A percentile compares a stretch with the other conserved stretches of the same genome.
Evolutionary conservation across 2,113 vertebrate genomes (phyloP).

Genomic region (Montifringilla adamsi): DNA sequence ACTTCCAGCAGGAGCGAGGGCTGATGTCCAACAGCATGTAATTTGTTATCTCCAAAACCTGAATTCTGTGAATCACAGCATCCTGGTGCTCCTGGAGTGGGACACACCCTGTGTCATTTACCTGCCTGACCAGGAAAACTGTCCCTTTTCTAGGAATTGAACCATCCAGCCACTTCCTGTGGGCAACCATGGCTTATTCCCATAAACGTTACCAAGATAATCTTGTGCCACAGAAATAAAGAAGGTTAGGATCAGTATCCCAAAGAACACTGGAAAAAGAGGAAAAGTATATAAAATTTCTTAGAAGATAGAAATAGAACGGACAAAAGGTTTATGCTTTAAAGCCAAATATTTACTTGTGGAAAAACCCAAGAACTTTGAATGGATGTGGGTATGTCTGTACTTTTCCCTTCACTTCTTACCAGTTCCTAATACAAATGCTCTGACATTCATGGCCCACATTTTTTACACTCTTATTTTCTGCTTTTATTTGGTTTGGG

Average conservation of each 20-base stretch:
- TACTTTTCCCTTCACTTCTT: not conserved
- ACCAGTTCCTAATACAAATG: not conserved
- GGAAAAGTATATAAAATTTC: not conserved
- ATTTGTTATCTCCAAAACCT: not conserved
- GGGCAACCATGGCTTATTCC: not conserved
- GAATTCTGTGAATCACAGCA: not conserved
- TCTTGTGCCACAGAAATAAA: not conserved
- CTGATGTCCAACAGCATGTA: not conserved
- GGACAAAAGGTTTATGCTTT: not conserved
- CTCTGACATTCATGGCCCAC: not conserved
- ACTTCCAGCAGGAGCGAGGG: not conserved
- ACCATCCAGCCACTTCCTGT: not conserved
- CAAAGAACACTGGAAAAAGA: not conserved
- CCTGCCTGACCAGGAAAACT: not conserved
- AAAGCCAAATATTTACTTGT: not conserved
- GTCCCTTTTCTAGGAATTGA: not conserved
- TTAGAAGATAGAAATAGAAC: not conserved
- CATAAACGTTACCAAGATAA: not conserved
- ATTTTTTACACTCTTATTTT: not conserved
- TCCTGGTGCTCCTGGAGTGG: not conserved
- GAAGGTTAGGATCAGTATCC: not conserved
- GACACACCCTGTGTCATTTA: not conserved
- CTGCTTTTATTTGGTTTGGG: conserved; percentile 39
- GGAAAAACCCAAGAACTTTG: not conserved
- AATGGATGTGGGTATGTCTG: not conserved